Percentiles rank a stretch among this genome's conserved stretches.
These are phyloP conservation scores for Malthinus seriepunctatus DNA, from an alignment of 2,888 invertebrate species.

Conservation along the genomic window DNA sequence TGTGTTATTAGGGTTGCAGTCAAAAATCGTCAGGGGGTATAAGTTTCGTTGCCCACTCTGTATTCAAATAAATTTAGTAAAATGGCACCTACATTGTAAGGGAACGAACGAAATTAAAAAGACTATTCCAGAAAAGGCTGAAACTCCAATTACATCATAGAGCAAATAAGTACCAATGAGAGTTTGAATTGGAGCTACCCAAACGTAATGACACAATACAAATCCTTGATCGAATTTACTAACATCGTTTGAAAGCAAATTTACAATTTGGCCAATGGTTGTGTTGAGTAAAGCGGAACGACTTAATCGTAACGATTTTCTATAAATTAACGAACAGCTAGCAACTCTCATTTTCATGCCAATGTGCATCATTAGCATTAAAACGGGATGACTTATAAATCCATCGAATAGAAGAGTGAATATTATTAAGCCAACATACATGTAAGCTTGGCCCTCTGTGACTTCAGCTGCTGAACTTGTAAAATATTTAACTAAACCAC, in stretches of 20 bases:
- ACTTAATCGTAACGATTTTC: constrained; percentile 61
- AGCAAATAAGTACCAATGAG: constrained; percentile 62
- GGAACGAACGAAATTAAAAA: constrained; percentile 53
- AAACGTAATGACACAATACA: constrained; percentile 86
- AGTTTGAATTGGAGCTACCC: constrained; percentile 67
- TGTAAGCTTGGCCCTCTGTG: constrained; percentile 64
- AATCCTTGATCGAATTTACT: constrained; percentile 85
- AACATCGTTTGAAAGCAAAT: constrained; percentile 68
- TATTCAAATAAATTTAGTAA: background rate
- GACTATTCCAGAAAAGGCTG: constrained; percentile 54
- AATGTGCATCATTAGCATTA: constrained; percentile 82
- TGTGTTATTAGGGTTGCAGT: too few species aligned
- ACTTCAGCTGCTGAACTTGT: constrained; percentile 51
- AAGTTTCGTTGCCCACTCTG: too few species aligned
- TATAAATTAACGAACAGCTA: constrained; percentile 80
- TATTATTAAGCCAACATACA: constrained; percentile 75
- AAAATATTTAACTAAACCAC: constrained; percentile 67
- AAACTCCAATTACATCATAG: constrained; percentile 53
- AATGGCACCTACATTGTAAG: constrained; percentile 48
- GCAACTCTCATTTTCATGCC: constrained; percentile 86
- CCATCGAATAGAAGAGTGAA: constrained; percentile 41
- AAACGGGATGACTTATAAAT: constrained; percentile 71
- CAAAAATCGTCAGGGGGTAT: too few species aligned
- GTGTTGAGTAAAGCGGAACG: constrained; percentile 64
- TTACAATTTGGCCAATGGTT: constrained; percentile 57